These are phyloP conservation scores for Craniophora ligustri DNA, from an alignment of 2,888 invertebrate genomes.

Conservation along the genomic window DNA sequence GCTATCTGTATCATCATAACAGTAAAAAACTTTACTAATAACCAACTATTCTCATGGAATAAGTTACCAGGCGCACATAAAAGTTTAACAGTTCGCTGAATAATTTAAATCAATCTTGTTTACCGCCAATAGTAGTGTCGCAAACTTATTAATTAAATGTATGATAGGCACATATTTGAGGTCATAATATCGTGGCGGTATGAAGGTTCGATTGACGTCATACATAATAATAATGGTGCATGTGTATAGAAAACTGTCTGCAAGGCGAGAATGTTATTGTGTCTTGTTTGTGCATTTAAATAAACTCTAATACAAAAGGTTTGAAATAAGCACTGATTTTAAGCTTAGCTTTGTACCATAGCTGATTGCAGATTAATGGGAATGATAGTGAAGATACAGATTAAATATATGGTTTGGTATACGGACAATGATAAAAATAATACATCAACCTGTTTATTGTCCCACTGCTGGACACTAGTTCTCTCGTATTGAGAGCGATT, in stretches of 20 bases:
- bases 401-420: no score
- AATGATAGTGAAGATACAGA: no score
- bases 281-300: no score
- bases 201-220: constrained; percentile 49
- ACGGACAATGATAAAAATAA: no score
- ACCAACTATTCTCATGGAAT: not conserved
- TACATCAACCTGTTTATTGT: no score
- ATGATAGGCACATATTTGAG: constrained; percentile 33
- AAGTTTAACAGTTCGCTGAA: not conserved
- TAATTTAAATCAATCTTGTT: constrained; percentile 12
- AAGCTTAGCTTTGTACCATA: no score
- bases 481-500: no score
- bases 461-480: no score
- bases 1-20: no score
- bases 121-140: constrained; percentile 43
- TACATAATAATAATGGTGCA: constrained; percentile 62
- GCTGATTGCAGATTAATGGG: no score
- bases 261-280: constrained; percentile 45
- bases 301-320: not conserved
- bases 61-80: constrained; percentile 16
- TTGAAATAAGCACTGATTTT: no score
- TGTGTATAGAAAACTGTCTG: constrained; percentile 49
- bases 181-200: constrained; percentile 37
- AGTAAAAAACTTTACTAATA: no score
- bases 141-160: constrained; percentile 32